Evolutionary conservation across 2,797 vertebrate genomes (phyloP).

Genomic region (Leontocebus nigricollis): DNA sequence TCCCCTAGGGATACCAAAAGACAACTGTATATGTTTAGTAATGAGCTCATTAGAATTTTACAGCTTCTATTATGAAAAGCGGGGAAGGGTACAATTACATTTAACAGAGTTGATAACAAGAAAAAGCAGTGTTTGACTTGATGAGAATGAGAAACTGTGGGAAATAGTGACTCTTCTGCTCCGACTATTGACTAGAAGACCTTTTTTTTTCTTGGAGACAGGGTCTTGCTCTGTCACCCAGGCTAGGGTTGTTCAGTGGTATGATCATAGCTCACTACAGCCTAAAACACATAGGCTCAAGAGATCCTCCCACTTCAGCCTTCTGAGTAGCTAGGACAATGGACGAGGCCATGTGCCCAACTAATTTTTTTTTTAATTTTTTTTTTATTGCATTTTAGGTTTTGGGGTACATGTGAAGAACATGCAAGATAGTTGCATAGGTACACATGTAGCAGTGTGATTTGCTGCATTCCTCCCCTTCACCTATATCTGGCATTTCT

Average conservation of each 20-base stretch:
- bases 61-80: conserved; percentile 16
- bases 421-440: no score
- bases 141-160: not conserved
- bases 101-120: not conserved
- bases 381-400: no score
- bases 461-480: no score
- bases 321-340: not conserved
- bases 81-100: not conserved
- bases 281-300: not conserved
- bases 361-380: not conserved
- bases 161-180: not conserved
- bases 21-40: not conserved
- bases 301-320: not conserved
- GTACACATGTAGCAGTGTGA: no score
- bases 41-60: conserved; percentile 32
- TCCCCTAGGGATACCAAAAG: not conserved
- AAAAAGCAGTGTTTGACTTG: conserved; percentile 8
- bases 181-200: not conserved
- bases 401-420: no score
- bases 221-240: not conserved
- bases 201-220: not conserved
- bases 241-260: not conserved
- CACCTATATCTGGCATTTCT: no score
- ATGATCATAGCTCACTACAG: not conserved
- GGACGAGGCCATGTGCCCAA: not conserved